phyloP scores from a whole-genome alignment of 2,113 vertebrate genomes.

The Epinephelus cyanopodus region DNA sequence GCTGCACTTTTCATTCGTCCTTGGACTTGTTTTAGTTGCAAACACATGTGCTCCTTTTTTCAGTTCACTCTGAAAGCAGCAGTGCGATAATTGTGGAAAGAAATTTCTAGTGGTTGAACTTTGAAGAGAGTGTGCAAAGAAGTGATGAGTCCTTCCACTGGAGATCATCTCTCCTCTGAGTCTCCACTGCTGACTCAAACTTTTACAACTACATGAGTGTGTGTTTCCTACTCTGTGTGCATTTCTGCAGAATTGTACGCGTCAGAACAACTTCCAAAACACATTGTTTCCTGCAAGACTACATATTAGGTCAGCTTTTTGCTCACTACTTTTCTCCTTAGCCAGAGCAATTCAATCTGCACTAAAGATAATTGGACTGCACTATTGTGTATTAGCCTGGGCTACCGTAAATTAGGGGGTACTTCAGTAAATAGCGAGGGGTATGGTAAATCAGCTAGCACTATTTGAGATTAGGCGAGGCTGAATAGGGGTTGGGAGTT shows the following conservation, averaged over 20 bases:
- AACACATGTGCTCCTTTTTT: background rate
- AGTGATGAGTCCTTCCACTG: background rate
- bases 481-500: constrained; percentile 55
- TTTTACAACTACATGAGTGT: background rate
- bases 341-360: constrained; percentile 77
- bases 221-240: constrained; percentile 4
- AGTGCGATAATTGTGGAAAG: background rate
- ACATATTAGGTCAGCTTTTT: constrained; percentile 70
- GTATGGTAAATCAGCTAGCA: constrained; percentile 77
- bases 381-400: constrained; percentile 67
- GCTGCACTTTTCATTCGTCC: background rate
- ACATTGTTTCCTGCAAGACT: constrained; percentile 49
- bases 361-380: constrained; percentile 80
- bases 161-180: background rate
- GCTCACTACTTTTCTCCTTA: constrained; percentile 58
- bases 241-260: constrained; percentile 3
- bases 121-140: background rate
- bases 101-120: background rate
- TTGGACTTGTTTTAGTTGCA: background rate
- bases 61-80: background rate
- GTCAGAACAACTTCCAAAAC: constrained; percentile 50
- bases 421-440: constrained; percentile 77
- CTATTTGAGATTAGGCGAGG: constrained; percentile 75
- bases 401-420: constrained; percentile 78
- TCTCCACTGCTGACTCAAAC: constrained; percentile 4